Percentiles rank a stretch among this genome's conserved stretches.
Conservation (phyloP, 2,888 invertebrate species). For the Cancer borealis region DNA sequence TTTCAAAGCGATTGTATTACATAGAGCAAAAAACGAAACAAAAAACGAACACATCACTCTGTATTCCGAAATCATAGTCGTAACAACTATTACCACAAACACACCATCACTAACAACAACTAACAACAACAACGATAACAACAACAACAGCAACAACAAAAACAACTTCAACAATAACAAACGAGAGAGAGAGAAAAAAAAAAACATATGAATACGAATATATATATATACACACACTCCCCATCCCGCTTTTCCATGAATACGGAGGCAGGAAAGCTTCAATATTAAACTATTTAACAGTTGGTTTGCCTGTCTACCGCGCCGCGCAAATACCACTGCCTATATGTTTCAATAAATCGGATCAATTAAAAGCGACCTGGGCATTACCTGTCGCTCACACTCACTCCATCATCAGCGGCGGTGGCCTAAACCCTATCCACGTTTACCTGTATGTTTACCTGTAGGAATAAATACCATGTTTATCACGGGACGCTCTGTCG, state of each 20-base stretch:
- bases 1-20: background rate
- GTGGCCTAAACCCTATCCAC: too few relatives aligned
- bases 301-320: background rate
- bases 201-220: too few relatives aligned
- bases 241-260: background rate
- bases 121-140: background rate
- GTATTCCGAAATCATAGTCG: too few relatives aligned
- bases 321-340: background rate
- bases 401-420: slow-evolving; percentile 11
- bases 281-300: background rate
- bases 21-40: background rate
- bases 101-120: background rate
- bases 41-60: background rate
- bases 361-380: background rate
- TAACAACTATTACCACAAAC: background rate
- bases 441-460: too few relatives aligned
- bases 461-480: too few relatives aligned
- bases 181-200: too few relatives aligned
- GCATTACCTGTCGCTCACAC: background rate
- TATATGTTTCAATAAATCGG: background rate
- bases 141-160: too few relatives aligned
- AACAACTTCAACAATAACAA: too few relatives aligned
- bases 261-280: background rate
- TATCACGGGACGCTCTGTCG: too few relatives aligned
- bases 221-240: too few relatives aligned